phyloP scores from a whole-genome alignment of 2,888 invertebrate species.

The Lycia hirtaria region DNA sequence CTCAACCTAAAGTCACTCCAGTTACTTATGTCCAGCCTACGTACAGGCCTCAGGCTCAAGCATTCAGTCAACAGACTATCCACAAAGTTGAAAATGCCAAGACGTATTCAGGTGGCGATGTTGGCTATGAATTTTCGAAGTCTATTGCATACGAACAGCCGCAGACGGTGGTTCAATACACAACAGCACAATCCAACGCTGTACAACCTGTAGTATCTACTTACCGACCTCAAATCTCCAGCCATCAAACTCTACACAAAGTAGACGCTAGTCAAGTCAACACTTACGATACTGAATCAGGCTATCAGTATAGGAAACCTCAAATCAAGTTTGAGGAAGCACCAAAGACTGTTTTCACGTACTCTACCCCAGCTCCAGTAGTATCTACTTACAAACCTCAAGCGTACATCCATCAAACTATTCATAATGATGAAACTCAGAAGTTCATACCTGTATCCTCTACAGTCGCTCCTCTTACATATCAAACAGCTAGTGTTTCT shows the following conservation, averaged over 20 bases:
- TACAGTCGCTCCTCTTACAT: slow-evolving; percentile 57
- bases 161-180: slow-evolving; percentile 49
- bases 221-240: slow-evolving; percentile 62
- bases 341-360: slow-evolving; percentile 56
- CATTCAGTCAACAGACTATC: slow-evolving; percentile 68
- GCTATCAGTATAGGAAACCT: slow-evolving; percentile 63
- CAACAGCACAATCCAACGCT: slow-evolving; percentile 53
- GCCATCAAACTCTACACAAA: slow-evolving; percentile 67
- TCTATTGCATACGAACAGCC: slow-evolving; percentile 52
- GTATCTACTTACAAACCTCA: slow-evolving; percentile 67
- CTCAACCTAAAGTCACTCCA: slow-evolving; percentile 64
- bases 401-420: slow-evolving; percentile 67
- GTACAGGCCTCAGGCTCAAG: slow-evolving; percentile 61
- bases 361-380: slow-evolving; percentile 60
- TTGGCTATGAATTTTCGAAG: slow-evolving; percentile 51
- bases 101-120: slow-evolving; percentile 50
- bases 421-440: slow-evolving; percentile 67
- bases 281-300: slow-evolving; percentile 52
- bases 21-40: slow-evolving; percentile 56
- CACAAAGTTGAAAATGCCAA: slow-evolving; percentile 61
- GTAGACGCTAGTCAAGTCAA: slow-evolving; percentile 62
- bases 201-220: slow-evolving; percentile 55
- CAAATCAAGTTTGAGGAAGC: slow-evolving; percentile 61
- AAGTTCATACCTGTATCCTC: slow-evolving; percentile 59
- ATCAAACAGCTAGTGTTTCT: slow-evolving; percentile 53